These are phyloP conservation scores for Molanna angustata DNA, from an alignment of 2,888 invertebrate genomes.

Conservation along the genomic window DNA sequence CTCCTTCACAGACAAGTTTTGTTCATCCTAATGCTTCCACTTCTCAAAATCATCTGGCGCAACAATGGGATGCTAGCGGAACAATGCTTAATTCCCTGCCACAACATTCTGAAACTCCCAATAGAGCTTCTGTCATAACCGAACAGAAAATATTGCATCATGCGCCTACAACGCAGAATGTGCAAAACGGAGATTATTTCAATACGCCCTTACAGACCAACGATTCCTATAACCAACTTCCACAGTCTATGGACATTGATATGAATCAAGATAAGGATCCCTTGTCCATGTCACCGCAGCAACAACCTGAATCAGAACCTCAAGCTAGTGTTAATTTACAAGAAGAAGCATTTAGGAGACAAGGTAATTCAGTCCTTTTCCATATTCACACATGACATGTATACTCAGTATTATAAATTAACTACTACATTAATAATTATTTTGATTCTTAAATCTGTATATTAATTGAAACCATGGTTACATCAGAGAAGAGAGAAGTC, in stretches of 20 bases:
- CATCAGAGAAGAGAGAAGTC: too few species aligned
- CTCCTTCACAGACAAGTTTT: conserved; percentile 55
- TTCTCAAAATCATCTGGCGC: conserved; percentile 51
- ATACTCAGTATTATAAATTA: too few species aligned
- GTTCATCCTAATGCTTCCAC: conserved; percentile 49
- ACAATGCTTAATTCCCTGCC: conserved; percentile 31
- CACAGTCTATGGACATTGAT: conserved; percentile 38
- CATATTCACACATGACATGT: too few species aligned
- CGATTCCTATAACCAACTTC: conserved; percentile 26
- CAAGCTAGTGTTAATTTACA: conserved; percentile 16
- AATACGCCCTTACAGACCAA: conserved; percentile 46
- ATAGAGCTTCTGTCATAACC: conserved; percentile 40
- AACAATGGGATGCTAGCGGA: conserved; percentile 50
- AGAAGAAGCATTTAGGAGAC: conserved; percentile 23
- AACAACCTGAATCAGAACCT: conserved; percentile 34
- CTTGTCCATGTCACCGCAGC: conserved; percentile 49
- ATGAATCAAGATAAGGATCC: conserved; percentile 52
- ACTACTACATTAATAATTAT: too few species aligned
- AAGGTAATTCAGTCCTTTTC: conserved; percentile 18
- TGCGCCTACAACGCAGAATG: conserved; percentile 35
- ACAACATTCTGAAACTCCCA: conserved; percentile 30
- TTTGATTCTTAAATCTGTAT: too few species aligned
- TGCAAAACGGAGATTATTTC: conserved; percentile 53
- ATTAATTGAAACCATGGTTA: too few species aligned
- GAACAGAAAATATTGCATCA: conserved; percentile 40